A percentile compares a stretch with the other conserved stretches of the same genome.
Evolutionary conservation across 2,797 vertebrate genomes (phyloP).

Genomic region (Bucorvus abyssinicus): DNA sequence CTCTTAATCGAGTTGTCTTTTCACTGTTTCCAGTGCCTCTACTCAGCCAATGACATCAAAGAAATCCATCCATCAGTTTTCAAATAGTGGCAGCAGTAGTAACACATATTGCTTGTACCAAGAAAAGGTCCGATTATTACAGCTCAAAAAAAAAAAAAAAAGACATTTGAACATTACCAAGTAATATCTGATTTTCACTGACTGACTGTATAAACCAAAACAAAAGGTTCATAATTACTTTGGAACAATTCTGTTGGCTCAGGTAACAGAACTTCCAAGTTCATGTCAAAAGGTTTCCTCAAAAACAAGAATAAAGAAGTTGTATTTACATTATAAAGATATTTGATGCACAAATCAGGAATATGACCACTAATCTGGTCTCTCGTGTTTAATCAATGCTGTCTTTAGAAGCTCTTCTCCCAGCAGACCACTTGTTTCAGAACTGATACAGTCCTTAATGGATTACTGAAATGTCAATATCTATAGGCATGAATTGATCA

Average conservation of each 20-base stretch:
- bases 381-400: neutral
- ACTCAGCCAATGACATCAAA: neutral
- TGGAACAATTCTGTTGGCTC: neutral
- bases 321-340: neutral
- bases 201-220: neutral
- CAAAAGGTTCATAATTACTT: neutral
- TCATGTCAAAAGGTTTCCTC: neutral
- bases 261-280: neutral
- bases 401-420: neutral
- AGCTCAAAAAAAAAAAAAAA: neutral
- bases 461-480: slow-evolving; percentile 10
- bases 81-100: neutral
- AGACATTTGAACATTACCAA: neutral
- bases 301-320: neutral
- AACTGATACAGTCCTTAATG: neutral
- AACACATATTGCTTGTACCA: neutral
- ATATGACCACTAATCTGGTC: neutral
- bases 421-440: neutral
- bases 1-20: neutral
- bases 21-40: neutral
- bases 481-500: neutral
- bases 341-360: neutral
- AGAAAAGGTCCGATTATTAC: neutral
- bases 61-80: neutral
- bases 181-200: neutral